Conservation (phyloP, 2,888 invertebrate genomes). For the Oligia latruncula region DNA sequence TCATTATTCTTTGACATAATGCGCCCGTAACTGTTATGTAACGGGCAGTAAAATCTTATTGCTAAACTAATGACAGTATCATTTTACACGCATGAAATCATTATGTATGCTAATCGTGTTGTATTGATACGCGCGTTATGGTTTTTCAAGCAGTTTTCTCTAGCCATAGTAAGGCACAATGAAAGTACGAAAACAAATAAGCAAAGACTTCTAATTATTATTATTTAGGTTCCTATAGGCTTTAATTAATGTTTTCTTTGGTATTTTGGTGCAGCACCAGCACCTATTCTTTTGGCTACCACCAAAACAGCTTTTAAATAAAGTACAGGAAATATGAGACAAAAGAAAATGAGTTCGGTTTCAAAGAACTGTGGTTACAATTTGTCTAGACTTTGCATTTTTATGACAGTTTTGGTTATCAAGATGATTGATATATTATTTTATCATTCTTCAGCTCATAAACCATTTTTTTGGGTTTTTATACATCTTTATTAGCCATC, state of each 20-base stretch:
- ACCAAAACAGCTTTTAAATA: too few species aligned
- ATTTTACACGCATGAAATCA: conserved; percentile 27
- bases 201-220: not conserved
- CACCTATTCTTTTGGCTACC: too few species aligned
- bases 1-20: conserved; percentile 59
- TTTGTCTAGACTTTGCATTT: too few species aligned
- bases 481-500: too few species aligned
- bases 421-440: too few species aligned
- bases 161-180: not conserved
- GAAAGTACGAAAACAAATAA: not conserved
- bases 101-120: conserved; percentile 36
- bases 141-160: conserved; percentile 36
- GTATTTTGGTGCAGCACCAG: too few species aligned
- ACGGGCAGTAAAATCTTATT: conserved; percentile 41
- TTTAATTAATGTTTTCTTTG: not conserved
- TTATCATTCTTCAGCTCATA: too few species aligned
- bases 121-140: conserved; percentile 13
- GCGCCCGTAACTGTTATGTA: conserved; percentile 46
- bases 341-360: too few species aligned
- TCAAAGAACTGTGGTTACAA: too few species aligned
- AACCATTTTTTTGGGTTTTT: too few species aligned
- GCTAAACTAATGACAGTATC: conserved; percentile 31
- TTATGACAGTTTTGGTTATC: too few species aligned
- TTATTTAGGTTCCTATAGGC: not conserved
- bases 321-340: too few species aligned